Evolutionary conservation across 2,888 invertebrate genomes (phyloP), one percentile per base, ranked within the genome.

Genomic region (Phortica okadai): DNA sequence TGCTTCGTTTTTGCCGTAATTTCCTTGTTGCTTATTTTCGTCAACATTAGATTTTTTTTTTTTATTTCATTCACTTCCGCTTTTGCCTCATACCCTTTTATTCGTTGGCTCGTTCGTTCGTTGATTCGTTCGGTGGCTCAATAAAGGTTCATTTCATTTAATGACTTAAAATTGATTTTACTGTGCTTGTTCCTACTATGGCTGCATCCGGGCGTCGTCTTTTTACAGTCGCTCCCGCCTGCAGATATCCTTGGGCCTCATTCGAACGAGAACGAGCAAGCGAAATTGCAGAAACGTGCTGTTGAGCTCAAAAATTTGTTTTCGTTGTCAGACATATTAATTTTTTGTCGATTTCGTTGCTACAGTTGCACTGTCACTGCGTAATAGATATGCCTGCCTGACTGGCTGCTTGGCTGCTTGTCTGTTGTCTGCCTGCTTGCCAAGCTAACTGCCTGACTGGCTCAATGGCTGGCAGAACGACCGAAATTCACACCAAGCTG

Each of bases 81-180:
- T 45, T 44, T 45, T 54, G 41, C 58, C 21, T 62, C 73, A 64
- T 64, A 21, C 25, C 64, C 41, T 14, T 64, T 25, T 6, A 11
- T 16, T 21, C 6, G 21, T n/a, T 67, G 7, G 10, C 1, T 11
- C 25, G 14, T 44, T 41, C 44, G 41, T 42, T 67, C 42, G 41
- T 4, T 41, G 69, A 73, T 73, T 78, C 45, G 69, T 44, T 70
- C 70, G 54, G 70, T 56, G 54, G 77, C 80, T 79, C 81, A 84
- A 88, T 88, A 86, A 82, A 86, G 88, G 87, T 87, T 88, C 85
- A 88, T 88, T 88, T 88, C 84, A 82, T 86, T 88, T 88, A 88
- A 88, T 88, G 88, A 88, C 88, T 88, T 82, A 77, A 88, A 88
- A 88, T 88, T 88, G 88, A 88, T 88, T 88, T 88, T 84, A 84